phyloP scores from a whole-genome alignment of 2,797 vertebrate genomes.

The Kryptolebias ocellatus region DNA sequence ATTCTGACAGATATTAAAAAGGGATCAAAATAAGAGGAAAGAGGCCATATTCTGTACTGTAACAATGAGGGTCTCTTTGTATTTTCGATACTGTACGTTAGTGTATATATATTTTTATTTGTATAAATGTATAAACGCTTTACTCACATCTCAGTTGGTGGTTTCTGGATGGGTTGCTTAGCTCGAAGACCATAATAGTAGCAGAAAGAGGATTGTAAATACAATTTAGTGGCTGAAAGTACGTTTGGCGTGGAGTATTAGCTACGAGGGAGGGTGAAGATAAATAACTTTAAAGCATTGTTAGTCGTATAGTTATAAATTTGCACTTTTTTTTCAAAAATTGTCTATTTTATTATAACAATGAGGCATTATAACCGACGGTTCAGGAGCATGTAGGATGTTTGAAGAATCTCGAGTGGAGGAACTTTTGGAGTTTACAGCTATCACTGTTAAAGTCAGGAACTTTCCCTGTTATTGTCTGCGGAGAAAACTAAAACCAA shows the following conservation, averaged over 20 bases:
- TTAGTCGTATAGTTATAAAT: conserved; percentile 56
- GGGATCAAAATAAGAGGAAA: conserved; percentile 58
- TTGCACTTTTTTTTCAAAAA: conserved; percentile 79
- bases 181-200: conserved; percentile 46
- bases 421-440: conserved; percentile 48
- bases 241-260: conserved; percentile 47
- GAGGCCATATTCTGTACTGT: conserved; percentile 75
- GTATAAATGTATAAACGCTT: conserved; percentile 76
- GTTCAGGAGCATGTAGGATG: conserved; percentile 53
- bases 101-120: conserved; percentile 77
- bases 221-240: conserved; percentile 57
- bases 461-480: conserved; percentile 32
- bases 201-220: conserved; percentile 73
- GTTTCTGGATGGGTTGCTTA: conserved; percentile 43
- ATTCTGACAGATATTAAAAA: conserved; percentile 56
- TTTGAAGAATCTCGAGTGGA: conserved; percentile 41
- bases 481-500: conserved; percentile 36
- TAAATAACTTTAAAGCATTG: conserved; percentile 58
- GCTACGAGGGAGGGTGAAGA: conserved; percentile 38
- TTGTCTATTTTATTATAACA: conserved; percentile 77
- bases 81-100: conserved; percentile 79
- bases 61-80: conserved; percentile 69
- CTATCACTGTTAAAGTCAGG: conserved; percentile 56
- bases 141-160: conserved; percentile 49
- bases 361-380: conserved; percentile 67